These are phyloP conservation scores for Embiotoca jacksoni DNA, from an alignment of 2,113 vertebrate genomes.

Conservation along the genomic window DNA sequence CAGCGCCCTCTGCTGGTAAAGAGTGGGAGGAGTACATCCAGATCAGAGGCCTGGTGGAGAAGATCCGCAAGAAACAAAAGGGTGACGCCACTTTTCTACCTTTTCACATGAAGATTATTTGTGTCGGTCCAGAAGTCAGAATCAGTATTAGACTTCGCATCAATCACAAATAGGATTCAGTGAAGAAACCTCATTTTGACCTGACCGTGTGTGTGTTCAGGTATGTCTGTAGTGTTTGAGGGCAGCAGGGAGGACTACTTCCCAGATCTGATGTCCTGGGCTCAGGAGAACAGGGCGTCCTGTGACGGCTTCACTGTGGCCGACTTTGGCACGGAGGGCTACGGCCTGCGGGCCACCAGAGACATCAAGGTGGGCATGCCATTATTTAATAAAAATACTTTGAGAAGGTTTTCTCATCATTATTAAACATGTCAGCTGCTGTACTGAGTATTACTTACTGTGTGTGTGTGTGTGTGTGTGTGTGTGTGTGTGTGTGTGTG, in stretches of 20 bases:
- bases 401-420: not conserved
- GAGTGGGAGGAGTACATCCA: constrained; percentile 98
- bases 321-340: constrained; percentile 93
- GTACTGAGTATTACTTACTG: constrained; percentile 2
- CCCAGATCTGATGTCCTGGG: constrained; percentile 92
- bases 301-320: constrained; percentile 92
- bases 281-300: constrained; percentile 90
- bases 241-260: constrained; percentile 95
- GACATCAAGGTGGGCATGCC: constrained; percentile 90
- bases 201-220: constrained; percentile 69
- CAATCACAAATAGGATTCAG: not conserved
- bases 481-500: not conserved
- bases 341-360: constrained; percentile 91
- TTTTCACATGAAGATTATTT: not conserved
- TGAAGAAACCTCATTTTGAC: not conserved
- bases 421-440: not conserved
- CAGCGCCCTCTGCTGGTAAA: constrained; percentile 90
- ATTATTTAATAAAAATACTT: not conserved
- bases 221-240: constrained; percentile 93
- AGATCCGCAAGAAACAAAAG: constrained; percentile 98
- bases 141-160: no score
- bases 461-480: not conserved
- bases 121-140: not conserved
- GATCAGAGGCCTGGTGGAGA: constrained; percentile 94
- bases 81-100: constrained; percentile 77